A percentile compares a stretch with the other conserved stretches of the same genome.
phyloP scores from a whole-genome alignment of 2,113 vertebrate genomes.

The Chaenocephalus aceratus region DNA sequence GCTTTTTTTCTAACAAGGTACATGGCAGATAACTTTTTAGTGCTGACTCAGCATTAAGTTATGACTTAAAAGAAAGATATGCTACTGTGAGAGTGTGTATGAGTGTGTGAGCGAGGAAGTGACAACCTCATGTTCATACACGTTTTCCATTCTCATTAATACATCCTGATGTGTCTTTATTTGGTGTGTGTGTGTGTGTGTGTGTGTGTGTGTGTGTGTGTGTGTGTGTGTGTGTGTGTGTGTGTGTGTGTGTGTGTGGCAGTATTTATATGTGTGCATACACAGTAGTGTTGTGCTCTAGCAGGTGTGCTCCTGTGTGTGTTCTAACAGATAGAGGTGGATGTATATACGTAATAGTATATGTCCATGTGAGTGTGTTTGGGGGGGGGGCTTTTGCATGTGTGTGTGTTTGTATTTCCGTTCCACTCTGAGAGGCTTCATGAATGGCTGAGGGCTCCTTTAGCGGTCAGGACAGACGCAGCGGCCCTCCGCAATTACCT shows the following conservation, averaged over 20 bases:
- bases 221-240: not conserved
- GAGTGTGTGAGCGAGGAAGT: not conserved
- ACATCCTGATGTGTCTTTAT: not conserved
- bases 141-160: not conserved
- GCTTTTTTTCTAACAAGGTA: not conserved
- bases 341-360: not conserved
- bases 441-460: slow-evolving; percentile 82
- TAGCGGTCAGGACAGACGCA: slow-evolving; percentile 72
- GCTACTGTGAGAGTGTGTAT: not conserved
- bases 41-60: no score
- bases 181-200: not conserved
- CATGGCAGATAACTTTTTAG: not conserved
- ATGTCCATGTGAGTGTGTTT: slow-evolving; percentile 10
- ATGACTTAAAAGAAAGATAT: not conserved
- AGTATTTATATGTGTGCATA: not conserved
- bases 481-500: slow-evolving; percentile 80
- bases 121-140: not conserved
- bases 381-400: not conserved
- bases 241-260: not conserved
- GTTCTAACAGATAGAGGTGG: not conserved
- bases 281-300: not conserved
- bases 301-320: not conserved
- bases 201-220: not conserved
- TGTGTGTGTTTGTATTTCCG: slow-evolving; percentile 45
- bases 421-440: slow-evolving; percentile 57